Conservation (phyloP, 2,888 invertebrate genomes). For the Octonoba sinensis region DNA sequence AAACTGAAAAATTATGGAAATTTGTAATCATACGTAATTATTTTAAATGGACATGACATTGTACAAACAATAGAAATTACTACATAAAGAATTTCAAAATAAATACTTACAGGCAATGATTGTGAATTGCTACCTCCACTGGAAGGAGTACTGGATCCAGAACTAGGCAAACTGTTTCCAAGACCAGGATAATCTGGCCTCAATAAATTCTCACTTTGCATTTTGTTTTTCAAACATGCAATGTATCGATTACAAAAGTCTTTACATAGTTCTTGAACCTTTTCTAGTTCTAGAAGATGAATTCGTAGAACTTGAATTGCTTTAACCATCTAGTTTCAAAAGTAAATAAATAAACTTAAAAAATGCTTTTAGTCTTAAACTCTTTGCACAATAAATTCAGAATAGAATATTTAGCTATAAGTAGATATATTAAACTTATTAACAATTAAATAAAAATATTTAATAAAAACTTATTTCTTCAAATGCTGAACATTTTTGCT, state of each 20-base stretch:
- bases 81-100: too few relatives aligned
- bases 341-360: slow-evolving; percentile 19
- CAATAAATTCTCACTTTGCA: slow-evolving; percentile 88
- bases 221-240: slow-evolving; percentile 73
- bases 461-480: too few relatives aligned
- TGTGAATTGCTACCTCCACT: slow-evolving; percentile 52
- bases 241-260: slow-evolving; percentile 94
- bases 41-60: too few relatives aligned
- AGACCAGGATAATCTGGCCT: slow-evolving; percentile 70
- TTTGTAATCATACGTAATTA: too few relatives aligned
- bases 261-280: slow-evolving; percentile 93
- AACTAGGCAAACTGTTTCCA: slow-evolving; percentile 54
- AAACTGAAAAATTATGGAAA: too few relatives aligned
- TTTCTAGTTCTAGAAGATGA: slow-evolving; percentile 91
- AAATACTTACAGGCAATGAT: slow-evolving; percentile 41
- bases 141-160: slow-evolving; percentile 56
- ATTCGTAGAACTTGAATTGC: slow-evolving; percentile 91
- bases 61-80: too few relatives aligned
- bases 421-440: too few relatives aligned
- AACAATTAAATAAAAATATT: too few relatives aligned
- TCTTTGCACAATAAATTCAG: neutral
- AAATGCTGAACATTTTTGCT: too few relatives aligned
- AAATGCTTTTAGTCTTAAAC: neutral
- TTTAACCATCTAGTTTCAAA: slow-evolving; percentile 80
- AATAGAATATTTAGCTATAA: neutral